Conservation (phyloP, 2,113 vertebrate genomes). For the Crotalus horridus region DNA sequence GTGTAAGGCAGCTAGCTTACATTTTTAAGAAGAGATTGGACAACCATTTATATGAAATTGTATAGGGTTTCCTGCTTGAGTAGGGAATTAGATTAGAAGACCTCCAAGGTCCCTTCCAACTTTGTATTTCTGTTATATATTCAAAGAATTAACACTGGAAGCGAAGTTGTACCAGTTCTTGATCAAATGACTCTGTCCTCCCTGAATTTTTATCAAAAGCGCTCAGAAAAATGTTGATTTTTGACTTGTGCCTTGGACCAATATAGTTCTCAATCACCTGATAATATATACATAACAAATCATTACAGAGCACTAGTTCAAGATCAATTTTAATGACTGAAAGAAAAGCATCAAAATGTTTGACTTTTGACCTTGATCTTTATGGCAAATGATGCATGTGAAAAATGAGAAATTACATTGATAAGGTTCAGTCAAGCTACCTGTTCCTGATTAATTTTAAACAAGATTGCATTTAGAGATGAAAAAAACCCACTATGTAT, state of each 20-base stretch:
- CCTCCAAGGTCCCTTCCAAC: not conserved
- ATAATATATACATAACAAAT: not conserved
- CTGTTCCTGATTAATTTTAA: not conserved
- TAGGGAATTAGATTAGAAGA: not conserved
- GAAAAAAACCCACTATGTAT: not conserved
- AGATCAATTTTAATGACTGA: not conserved
- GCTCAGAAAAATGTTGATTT: not conserved
- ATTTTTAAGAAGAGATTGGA: not conserved
- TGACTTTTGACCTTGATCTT: not conserved
- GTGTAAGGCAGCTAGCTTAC: not conserved
- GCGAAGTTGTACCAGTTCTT: not conserved
- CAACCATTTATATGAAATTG: not conserved
- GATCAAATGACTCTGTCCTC: not conserved
- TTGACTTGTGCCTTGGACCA: not conserved
- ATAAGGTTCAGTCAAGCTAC: not conserved
- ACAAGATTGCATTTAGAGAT: not conserved
- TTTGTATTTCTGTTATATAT: not conserved
- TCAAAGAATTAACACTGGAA: not conserved
- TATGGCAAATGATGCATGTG: not conserved
- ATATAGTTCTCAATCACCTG: not conserved
- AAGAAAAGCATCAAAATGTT: not conserved
- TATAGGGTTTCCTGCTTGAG: not conserved
- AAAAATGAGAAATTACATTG: not conserved
- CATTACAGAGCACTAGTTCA: not conserved
- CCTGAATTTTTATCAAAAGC: not conserved